phyloP scores from a whole-genome alignment of 2,797 vertebrate genomes.

The Diglossa cyanea region DNA sequence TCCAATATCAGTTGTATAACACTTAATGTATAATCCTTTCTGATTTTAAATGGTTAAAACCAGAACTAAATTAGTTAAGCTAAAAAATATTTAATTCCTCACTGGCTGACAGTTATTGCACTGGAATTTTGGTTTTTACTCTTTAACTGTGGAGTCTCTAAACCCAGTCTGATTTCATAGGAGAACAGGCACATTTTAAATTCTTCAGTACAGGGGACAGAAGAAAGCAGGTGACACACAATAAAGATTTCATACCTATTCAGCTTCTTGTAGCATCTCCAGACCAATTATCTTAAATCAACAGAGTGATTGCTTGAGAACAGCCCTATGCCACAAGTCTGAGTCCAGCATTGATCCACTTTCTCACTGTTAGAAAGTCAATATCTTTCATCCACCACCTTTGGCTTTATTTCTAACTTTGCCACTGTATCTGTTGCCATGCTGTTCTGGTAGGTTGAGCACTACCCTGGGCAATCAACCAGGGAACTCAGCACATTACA shows the following conservation, averaged over 20 bases:
- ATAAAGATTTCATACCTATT: background rate
- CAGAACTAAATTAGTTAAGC: background rate
- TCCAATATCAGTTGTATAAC: rapidly evolving
- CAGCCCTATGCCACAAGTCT: background rate
- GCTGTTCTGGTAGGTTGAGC: background rate
- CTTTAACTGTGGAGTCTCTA: background rate
- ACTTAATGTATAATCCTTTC: background rate
- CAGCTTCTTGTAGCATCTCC: constrained; percentile 17
- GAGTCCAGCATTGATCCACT: background rate
- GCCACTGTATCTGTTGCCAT: background rate
- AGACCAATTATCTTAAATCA: constrained; percentile 11
- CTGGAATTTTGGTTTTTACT: background rate
- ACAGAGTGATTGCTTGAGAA: constrained; percentile 1
- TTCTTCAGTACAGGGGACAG: background rate
- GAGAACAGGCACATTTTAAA: background rate
- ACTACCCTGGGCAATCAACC: background rate
- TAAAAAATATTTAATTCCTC: background rate
- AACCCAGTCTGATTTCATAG: background rate
- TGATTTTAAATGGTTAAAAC: background rate
- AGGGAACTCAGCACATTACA: background rate
- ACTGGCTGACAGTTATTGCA: background rate
- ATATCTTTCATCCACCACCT: background rate
- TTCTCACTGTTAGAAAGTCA: constrained; percentile 22
- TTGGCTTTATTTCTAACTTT: constrained; percentile 29
- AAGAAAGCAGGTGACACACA: background rate